Percentiles rank a stretch among this genome's conserved stretches.
phyloP scores from a whole-genome alignment of 2,888 invertebrate genomes.

The Ophion ellenae region DNA sequence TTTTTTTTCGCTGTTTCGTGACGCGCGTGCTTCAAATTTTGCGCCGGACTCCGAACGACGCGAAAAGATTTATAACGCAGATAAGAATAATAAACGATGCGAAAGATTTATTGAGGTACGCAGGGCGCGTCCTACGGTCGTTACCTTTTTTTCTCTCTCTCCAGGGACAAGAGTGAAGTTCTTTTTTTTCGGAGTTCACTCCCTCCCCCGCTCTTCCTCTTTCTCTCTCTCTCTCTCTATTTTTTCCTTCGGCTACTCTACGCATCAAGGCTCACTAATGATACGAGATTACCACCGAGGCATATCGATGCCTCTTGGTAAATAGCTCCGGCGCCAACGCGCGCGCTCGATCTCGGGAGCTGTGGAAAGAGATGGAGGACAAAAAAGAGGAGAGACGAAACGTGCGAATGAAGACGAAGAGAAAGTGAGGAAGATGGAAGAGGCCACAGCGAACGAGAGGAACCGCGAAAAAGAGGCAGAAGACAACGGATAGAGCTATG shows the following conservation, averaged over 20 bases:
- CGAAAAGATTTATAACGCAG: constrained; percentile 55
- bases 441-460: no score
- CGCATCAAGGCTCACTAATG: constrained; percentile 61
- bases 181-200: constrained; percentile 33
- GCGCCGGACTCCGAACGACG: constrained; percentile 10
- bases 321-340: constrained; percentile 78
- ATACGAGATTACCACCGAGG: constrained; percentile 62
- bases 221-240: constrained; percentile 7
- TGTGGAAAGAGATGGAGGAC: constrained; percentile 29
- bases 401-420: constrained; percentile 13
- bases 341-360: constrained; percentile 50
- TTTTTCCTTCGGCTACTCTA: constrained; percentile 53
- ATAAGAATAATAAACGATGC: constrained; percentile 57
- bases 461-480: constrained; percentile 12
- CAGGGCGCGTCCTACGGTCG: constrained; percentile 43
- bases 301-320: constrained; percentile 68
- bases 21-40: constrained; percentile 24
- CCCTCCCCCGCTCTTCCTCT: constrained; percentile 18
- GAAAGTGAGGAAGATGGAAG: neutral
- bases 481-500: constrained; percentile 20
- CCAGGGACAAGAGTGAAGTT: constrained; percentile 42
- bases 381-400: constrained; percentile 4
- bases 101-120: constrained; percentile 53
- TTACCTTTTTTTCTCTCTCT: constrained; percentile 32
- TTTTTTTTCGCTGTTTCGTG: neutral